These are phyloP conservation scores for Pantherophis guttatus DNA, from an alignment of 2,113 vertebrate species.

Conservation along the genomic window DNA sequence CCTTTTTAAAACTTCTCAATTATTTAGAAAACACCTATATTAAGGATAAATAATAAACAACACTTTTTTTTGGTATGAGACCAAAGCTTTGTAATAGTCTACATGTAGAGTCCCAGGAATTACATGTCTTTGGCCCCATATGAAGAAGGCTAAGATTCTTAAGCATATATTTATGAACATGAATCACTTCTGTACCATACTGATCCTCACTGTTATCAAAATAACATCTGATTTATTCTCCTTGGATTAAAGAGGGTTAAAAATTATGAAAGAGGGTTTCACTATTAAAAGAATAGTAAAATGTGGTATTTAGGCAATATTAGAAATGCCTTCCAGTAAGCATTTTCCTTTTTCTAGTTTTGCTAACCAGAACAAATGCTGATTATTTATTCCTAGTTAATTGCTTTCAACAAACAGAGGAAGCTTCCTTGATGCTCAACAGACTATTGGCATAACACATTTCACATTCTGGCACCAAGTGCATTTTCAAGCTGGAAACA, in stretches of 20 bases:
- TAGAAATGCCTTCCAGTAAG: background rate
- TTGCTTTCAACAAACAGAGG: background rate
- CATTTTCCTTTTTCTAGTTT: accelerated
- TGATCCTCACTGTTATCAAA: background rate
- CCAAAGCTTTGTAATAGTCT: background rate
- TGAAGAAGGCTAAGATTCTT: background rate
- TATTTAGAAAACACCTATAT: accelerated
- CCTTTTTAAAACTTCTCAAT: slow-evolving; percentile 21
- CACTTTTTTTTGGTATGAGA: background rate
- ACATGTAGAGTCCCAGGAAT: background rate
- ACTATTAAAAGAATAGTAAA: background rate
- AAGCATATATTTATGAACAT: background rate
- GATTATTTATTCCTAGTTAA: accelerated
- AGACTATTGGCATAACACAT: slow-evolving; percentile 25
- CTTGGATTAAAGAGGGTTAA: background rate
- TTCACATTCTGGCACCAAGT: slow-evolving; percentile 5
- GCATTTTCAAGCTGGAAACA: slow-evolving; percentile 2
- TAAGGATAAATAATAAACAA: accelerated
- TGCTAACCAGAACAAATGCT: background rate
- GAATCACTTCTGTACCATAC: background rate
- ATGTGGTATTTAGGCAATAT: background rate
- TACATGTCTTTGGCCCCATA: background rate
- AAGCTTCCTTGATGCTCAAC: background rate
- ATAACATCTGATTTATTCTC: background rate
- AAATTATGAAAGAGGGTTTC: background rate